phyloP scores from a whole-genome alignment of 2,113 vertebrate genomes.

The Centropus unirufus region DNA sequence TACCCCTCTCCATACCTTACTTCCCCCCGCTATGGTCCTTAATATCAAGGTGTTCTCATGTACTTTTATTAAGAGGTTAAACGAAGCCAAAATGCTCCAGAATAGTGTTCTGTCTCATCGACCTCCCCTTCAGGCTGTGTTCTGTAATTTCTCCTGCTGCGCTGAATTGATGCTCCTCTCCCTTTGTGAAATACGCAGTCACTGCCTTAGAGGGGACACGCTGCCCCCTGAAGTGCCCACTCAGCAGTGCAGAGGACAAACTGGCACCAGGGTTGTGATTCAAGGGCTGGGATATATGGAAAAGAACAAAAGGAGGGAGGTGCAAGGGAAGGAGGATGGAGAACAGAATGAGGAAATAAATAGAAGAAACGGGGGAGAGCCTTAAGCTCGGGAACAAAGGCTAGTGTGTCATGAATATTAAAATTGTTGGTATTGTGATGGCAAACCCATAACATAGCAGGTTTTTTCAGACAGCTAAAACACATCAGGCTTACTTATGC shows the following conservation, averaged over 20 bases:
- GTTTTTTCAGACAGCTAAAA: neutral
- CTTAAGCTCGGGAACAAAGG: neutral
- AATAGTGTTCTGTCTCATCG: slow-evolving; percentile 37
- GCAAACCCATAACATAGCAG: neutral
- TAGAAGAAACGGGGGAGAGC: neutral
- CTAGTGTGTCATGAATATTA: neutral
- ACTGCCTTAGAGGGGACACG: neutral
- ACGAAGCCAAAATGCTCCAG: slow-evolving; percentile 52
- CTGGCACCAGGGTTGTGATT: slow-evolving; percentile 29
- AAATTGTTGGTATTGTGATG: neutral
- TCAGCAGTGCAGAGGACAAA: slow-evolving; percentile 24
- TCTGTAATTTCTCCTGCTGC: slow-evolving; percentile 30
- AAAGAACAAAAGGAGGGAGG: slow-evolving; percentile 11
- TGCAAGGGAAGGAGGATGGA: neutral
- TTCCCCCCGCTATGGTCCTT: neutral
- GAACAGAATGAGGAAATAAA: neutral
- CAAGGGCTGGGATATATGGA: neutral
- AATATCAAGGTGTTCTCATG: neutral
- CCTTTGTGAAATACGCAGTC: slow-evolving; percentile 1
- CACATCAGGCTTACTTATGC: neutral
- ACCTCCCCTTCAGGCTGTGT: slow-evolving; percentile 32
- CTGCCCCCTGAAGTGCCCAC: slow-evolving; percentile 13
- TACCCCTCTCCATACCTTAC: accelerated
- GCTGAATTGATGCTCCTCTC: slow-evolving; percentile 19
- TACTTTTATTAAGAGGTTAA: slow-evolving; percentile 61